A percentile compares a stretch with the other conserved stretches of the same genome.
Conservation (phyloP, 1,140 invertebrate species). For the Neodiprion fabricii region DNA sequence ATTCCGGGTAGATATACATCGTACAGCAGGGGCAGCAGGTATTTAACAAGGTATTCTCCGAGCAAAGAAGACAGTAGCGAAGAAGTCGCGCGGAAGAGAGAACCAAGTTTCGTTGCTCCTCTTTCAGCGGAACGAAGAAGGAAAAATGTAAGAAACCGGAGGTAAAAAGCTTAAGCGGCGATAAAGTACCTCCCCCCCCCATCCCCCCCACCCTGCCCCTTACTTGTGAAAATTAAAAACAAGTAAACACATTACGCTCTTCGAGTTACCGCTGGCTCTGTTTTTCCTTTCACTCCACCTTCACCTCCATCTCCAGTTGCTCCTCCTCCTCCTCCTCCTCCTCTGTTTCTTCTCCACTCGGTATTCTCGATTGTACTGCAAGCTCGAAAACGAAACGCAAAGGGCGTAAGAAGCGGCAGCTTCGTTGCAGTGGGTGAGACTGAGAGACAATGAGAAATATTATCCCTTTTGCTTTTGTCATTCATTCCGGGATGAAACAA, state of each 20-base stretch:
- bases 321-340: too few relatives aligned
- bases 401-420: constrained; percentile 5
- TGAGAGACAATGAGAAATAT: constrained; percentile 37
- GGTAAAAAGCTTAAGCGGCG: background rate
- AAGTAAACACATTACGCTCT: constrained; percentile 10
- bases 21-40: background rate
- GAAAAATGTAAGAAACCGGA: background rate
- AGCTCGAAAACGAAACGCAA: background rate
- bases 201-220: background rate
- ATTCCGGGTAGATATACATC: background rate
- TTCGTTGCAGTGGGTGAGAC: background rate
- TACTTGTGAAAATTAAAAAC: constrained; percentile 9
- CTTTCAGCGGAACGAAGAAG: background rate
- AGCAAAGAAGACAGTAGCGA: background rate
- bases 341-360: too few relatives aligned
- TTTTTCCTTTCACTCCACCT: background rate
- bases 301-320: background rate
- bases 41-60: constrained; percentile 2
- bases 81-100: background rate
- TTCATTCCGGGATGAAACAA: constrained; percentile 37
- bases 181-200: background rate
- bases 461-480: constrained; percentile 32
- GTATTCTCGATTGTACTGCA: background rate
- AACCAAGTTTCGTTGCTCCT: background rate
- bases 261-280: background rate